Evolutionary conservation across 2,797 vertebrate genomes (phyloP).

Genomic region (Poeciliopsis gracilis): DNA sequence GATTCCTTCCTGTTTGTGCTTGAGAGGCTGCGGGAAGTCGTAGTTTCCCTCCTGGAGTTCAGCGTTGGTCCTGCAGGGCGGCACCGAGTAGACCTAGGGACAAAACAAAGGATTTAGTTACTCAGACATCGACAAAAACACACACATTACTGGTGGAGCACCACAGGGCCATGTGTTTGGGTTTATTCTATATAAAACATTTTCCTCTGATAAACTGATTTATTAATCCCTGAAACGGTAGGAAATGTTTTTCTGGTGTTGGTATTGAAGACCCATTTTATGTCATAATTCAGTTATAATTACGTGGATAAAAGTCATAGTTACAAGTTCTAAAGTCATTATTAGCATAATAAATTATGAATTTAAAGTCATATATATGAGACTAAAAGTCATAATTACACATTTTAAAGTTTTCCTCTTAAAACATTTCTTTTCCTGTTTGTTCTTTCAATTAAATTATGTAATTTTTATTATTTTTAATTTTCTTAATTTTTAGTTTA

Average conservation of each 20-base stretch:
- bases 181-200: neutral
- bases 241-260: neutral
- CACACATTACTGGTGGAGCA: neutral
- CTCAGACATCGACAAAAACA: neutral
- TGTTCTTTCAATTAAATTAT: neutral
- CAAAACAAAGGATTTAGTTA: neutral
- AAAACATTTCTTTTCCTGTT: too few species aligned
- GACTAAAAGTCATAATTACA: too few species aligned
- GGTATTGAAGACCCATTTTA: neutral
- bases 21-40: slow-evolving; percentile 87
- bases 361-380: too few species aligned
- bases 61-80: slow-evolving; percentile 71
- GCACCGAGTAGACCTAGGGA: slow-evolving; percentile 77
- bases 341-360: too few species aligned
- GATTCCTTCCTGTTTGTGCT: slow-evolving; percentile 84
- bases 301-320: too few species aligned
- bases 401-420: neutral
- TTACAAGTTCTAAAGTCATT: too few species aligned
- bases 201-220: neutral
- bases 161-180: neutral
- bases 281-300: too few species aligned
- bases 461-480: neutral
- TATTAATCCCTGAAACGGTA: neutral
- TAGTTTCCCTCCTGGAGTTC: slow-evolving; percentile 84
- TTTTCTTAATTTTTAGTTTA: neutral